phyloP scores from a whole-genome alignment of 2,888 invertebrate genomes.

The Lasius platythorax region DNA sequence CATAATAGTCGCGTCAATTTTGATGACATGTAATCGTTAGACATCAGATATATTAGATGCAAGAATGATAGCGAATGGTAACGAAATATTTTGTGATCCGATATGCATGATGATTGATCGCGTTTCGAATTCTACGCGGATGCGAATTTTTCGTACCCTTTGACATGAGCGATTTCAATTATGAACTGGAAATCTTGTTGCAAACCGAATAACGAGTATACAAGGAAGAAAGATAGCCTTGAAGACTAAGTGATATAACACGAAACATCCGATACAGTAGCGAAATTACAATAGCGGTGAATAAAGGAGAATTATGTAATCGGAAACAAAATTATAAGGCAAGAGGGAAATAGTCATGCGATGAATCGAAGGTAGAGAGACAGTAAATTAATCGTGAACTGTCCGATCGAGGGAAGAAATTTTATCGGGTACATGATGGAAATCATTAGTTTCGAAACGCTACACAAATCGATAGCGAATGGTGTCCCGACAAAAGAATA shows the following conservation, averaged over 20 bases:
- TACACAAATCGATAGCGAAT: slow-evolving; percentile 45
- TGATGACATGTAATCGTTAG: slow-evolving; percentile 12
- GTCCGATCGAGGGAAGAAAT: slow-evolving; percentile 40
- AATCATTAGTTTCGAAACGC: slow-evolving; percentile 48
- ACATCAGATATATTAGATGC: slow-evolving; percentile 31
- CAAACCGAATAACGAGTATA: background rate
- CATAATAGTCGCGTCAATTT: slow-evolving; percentile 23
- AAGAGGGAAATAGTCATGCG: slow-evolving; percentile 21
- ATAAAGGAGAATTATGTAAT: slow-evolving; percentile 51
- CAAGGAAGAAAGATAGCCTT: background rate
- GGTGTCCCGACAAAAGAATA: slow-evolving; percentile 19
- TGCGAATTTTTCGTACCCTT: no score
- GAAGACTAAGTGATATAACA: background rate
- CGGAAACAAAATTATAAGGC: slow-evolving; percentile 45
- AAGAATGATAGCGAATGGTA: background rate
- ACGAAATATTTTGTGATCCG: slow-evolving; percentile 10
- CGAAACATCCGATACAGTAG: slow-evolving; percentile 23
- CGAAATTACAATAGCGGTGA: slow-evolving; percentile 25
- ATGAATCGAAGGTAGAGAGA: slow-evolving; percentile 5
- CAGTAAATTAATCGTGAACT: slow-evolving; percentile 56
- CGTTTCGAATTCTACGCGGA: background rate
- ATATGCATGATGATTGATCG: background rate
- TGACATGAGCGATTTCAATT: slow-evolving; percentile 10
- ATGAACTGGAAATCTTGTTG: background rate
- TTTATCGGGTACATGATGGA: slow-evolving; percentile 47